Evolutionary conservation across 2,888 invertebrate species (phyloP).

Genomic region (Nemotelus nigrinus): DNA sequence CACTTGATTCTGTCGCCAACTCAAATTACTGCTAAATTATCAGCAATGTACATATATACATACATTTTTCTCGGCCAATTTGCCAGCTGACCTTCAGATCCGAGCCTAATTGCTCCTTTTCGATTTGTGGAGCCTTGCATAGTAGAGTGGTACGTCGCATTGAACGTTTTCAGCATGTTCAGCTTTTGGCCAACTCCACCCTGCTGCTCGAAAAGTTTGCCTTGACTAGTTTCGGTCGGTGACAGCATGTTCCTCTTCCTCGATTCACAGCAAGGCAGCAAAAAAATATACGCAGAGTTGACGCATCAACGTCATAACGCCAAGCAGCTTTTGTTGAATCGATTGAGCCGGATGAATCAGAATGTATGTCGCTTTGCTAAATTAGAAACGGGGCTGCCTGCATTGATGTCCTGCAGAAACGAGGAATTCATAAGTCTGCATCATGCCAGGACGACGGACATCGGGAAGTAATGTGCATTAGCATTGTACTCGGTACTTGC

Average conservation of each 20-base stretch:
- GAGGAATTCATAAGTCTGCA: no score
- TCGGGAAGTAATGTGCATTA: no score
- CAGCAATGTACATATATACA: no score
- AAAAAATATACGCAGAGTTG: slow-evolving; percentile 24
- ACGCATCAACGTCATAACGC: slow-evolving; percentile 10
- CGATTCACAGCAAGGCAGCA: not conserved
- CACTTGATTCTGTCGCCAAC: no score
- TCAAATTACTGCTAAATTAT: no score
- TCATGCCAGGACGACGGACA: no score
- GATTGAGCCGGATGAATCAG: slow-evolving; percentile 12
- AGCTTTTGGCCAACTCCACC: not conserved
- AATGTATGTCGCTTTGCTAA: not conserved
- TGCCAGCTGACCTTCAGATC: no score
- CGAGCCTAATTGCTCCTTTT: no score
- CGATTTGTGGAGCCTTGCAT: no score
- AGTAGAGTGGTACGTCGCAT: no score
- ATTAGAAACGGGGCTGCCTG: not conserved
- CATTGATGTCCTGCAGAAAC: not conserved
- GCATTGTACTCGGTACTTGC: no score
- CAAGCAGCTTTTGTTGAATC: slow-evolving; percentile 1
- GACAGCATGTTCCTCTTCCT: not conserved
- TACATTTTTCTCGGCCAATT: no score
- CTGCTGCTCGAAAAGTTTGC: not conserved
- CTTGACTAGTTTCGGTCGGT: not conserved
- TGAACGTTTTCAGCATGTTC: not conserved